Conservation (phyloP, 2,797 vertebrate genomes). For the Ataeniobius toweri region DNA sequence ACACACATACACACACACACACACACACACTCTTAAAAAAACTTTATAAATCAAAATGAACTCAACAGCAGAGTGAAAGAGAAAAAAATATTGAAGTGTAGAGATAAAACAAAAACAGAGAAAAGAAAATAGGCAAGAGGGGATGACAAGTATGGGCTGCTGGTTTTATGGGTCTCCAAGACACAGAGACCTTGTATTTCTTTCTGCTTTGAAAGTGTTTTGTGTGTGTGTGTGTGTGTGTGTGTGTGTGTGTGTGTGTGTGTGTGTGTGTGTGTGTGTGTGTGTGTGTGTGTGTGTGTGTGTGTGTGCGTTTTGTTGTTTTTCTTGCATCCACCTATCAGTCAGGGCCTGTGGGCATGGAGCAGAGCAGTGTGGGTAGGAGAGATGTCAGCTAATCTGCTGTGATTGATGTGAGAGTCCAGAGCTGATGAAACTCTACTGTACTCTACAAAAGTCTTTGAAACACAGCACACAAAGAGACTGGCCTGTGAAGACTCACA, state of each 20-base stretch:
- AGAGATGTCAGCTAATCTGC: slow-evolving; percentile 74
- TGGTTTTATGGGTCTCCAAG: slow-evolving; percentile 18
- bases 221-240: slow-evolving; percentile 27
- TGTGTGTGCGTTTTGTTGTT: slow-evolving; percentile 44
- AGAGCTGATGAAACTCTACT: slow-evolving; percentile 66
- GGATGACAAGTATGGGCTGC: slow-evolving; percentile 18
- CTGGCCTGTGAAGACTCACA: slow-evolving; percentile 8
- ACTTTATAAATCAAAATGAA: slow-evolving; percentile 45
- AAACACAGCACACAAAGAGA: slow-evolving; percentile 11
- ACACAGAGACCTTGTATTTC: slow-evolving; percentile 44
- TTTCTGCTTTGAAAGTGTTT: slow-evolving; percentile 34
- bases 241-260: slow-evolving; percentile 21
- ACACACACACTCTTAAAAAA: slow-evolving; percentile 19
- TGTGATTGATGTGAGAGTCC: slow-evolving; percentile 70
- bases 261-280: slow-evolving; percentile 19
- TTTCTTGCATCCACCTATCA: slow-evolving; percentile 63
- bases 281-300: slow-evolving; percentile 27
- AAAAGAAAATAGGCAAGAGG: slow-evolving; percentile 44
- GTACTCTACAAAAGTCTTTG: slow-evolving; percentile 42
- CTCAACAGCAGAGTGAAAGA: slow-evolving; percentile 41
- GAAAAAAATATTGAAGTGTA: slow-evolving; percentile 49
- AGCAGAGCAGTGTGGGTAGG: slow-evolving; percentile 71
- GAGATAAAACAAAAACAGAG: slow-evolving; percentile 40
- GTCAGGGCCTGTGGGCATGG: slow-evolving; percentile 55
- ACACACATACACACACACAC: slow-evolving; percentile 26